Evolutionary conservation across 2,113 vertebrate species (phyloP), one percentile per base, ranked within the genome.

Genomic region (Gallinago media): DNA sequence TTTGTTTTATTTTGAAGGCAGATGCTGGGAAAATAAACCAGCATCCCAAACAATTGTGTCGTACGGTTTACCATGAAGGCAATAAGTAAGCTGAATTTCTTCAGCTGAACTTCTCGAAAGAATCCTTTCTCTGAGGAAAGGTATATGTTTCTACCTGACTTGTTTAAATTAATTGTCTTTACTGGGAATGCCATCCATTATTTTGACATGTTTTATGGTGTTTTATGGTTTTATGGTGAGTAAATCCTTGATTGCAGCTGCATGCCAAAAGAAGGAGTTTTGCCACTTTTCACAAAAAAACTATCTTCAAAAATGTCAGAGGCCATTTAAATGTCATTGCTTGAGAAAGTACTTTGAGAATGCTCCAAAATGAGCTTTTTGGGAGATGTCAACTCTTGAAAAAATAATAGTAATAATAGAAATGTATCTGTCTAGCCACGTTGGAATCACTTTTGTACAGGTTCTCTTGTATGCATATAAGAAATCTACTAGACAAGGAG

Each of bases 91-190:
- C 49, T 71, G 47, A 88, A 97, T 27, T 16, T 52, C 62, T 80
- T 62, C 19, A 78, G 61, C 49, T 73, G 44, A 89, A 97, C 31
- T 18, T 58, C 67, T 80, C 59, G 17, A 76, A 76, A 77, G 72
- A 91, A 86, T 52, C 38, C 74, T 83, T 96, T 90, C 76, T 81
- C 50, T 81, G 49, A 49, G 38, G 79, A 92, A 82, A 59, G 15
- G 25, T 76, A 56, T 63, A 2, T 61, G n/a, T 78, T 97, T 97
- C 86, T 94, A 96, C 85, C 36, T 88, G 93, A 94, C 32, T 92
- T 93, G 63, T 87, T 97, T 85, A 97, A 96, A 95, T 94, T 95
- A 83, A 89, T 94, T 97, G 98, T 93, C 84, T 92, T 96, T 96
- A 79, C 46, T 61, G 40, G 49, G 59, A 56, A 46, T 88, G 36